These are phyloP conservation scores for Pangasianodon gigas DNA, from an alignment of 2,113 vertebrate genomes.

Conservation along the genomic window DNA sequence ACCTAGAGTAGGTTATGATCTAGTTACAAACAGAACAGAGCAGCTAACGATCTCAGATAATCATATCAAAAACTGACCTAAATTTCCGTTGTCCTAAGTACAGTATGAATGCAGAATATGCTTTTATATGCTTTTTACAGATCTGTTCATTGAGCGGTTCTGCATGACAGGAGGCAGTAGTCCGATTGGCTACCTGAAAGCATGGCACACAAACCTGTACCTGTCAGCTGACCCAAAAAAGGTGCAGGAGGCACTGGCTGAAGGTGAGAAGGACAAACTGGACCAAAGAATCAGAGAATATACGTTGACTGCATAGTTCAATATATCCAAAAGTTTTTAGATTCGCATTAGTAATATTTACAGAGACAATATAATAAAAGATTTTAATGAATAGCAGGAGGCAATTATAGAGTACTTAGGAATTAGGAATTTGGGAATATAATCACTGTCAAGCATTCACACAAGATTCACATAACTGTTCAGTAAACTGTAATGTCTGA, in stretches of 20 bases:
- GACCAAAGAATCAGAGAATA: background rate
- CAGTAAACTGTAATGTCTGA: background rate
- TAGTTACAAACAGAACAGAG: background rate
- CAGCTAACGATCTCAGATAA: background rate
- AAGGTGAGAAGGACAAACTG: slow-evolving; percentile 78
- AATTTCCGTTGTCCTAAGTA: background rate
- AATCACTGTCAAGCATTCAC: background rate
- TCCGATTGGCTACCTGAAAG: slow-evolving; percentile 95
- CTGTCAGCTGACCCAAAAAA: slow-evolving; percentile 92
- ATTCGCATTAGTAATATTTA: background rate
- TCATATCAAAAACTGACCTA: background rate
- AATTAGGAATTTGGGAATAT: background rate
- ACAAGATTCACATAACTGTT: background rate
- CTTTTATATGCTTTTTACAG: slow-evolving; percentile 65
- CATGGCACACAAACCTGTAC: slow-evolving; percentile 96
- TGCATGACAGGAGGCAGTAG: slow-evolving; percentile 97
- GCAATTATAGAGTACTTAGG: background rate
- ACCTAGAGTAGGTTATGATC: background rate
- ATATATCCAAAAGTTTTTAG: background rate
- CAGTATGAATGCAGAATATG: background rate
- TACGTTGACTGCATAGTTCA: background rate
- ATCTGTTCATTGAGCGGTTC: slow-evolving; percentile 95
- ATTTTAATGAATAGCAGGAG: background rate
- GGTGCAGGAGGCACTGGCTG: slow-evolving; percentile 90
- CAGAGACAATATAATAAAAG: background rate